Evolutionary conservation across 2,888 invertebrate species (phyloP), one percentile per base, ranked within the genome.

Genomic region (Andrena chrysosceles): DNA sequence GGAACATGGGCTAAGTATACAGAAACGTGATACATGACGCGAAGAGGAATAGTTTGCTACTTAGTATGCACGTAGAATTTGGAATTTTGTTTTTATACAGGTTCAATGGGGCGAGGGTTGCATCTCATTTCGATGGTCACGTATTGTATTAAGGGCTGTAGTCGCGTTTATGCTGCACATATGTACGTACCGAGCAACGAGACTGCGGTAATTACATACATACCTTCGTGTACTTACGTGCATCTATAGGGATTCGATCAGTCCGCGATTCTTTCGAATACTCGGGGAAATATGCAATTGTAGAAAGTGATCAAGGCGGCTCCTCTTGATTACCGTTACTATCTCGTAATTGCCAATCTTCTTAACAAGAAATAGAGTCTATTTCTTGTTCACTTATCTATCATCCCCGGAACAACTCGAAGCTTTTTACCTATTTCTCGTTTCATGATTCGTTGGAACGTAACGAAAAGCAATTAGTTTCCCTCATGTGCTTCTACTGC

Each of bases 161-260:
- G 82, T 71, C 66, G 73, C 59, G 59, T 62, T 77, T 67, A 54
- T 72, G 62, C 31, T 59, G 49, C 62, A 63, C 59, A 42, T 64
- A 59, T 62, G 56, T 48, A 74, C 66, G 56, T 48, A 76, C 63
- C 72, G 71, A 77, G 49, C 74, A 81, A 82, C 69, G 48, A 52
- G 63, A 54, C 23, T 10, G 62, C 31, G 7, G 73, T 82, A 82
- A 86, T 86, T 85, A 72, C 42, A 16, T 16, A 5, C 16, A 42
- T 42, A 16, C 77, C 70, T 72, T 23, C 29, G 70, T 42, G 52
- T 56, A 42, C 42, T 42, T 13, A 66, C 68, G 60, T 69, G 52
- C 42, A 59, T 68, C 69, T 69, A 72, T 52, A 67, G 54, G 49
- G 59, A 79, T 83, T 85, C 81, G 81, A 87, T 87, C 87, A 85